These are phyloP conservation scores for Poecile montanus DNA, from an alignment of 2,797 vertebrate species.

Conservation along the genomic window DNA sequence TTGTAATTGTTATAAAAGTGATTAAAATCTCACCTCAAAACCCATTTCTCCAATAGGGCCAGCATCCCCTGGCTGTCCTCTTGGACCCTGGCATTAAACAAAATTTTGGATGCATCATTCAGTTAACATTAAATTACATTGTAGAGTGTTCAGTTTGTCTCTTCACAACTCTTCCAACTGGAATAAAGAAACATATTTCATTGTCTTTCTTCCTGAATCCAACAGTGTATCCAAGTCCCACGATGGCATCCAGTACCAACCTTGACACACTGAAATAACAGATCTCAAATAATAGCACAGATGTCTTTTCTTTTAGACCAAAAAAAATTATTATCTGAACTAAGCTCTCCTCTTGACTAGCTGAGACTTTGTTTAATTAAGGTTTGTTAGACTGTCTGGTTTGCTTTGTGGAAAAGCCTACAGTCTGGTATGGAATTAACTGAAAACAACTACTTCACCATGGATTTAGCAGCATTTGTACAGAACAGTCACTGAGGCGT, in stretches of 20 bases:
- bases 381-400: conserved; percentile 45
- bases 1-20: background rate
- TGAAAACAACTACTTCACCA: conserved; percentile 21
- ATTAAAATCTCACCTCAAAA: conserved; percentile 81
- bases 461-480: background rate
- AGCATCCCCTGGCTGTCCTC: conserved; percentile 86
- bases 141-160: background rate
- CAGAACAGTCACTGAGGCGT: background rate
- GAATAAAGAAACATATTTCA: background rate
- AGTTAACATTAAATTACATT: background rate
- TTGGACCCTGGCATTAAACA: conserved; percentile 83
- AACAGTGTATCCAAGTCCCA: background rate
- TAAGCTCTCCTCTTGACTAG: conserved; percentile 39
- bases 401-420: conserved; percentile 46
- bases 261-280: background rate
- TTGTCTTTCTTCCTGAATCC: background rate
- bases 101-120: conserved; percentile 33
- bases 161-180: background rate
- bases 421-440: conserved; percentile 21
- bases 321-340: conserved; percentile 56
- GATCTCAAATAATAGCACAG: background rate
- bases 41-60: conserved; percentile 90
- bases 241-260: background rate
- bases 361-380: conserved; percentile 64
- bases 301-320: conserved; percentile 9